Percentiles rank a stretch among this genome's conserved stretches.
Evolutionary conservation across 2,797 vertebrate genomes (phyloP).

Genomic region (Hydrolagus colliei): DNA sequence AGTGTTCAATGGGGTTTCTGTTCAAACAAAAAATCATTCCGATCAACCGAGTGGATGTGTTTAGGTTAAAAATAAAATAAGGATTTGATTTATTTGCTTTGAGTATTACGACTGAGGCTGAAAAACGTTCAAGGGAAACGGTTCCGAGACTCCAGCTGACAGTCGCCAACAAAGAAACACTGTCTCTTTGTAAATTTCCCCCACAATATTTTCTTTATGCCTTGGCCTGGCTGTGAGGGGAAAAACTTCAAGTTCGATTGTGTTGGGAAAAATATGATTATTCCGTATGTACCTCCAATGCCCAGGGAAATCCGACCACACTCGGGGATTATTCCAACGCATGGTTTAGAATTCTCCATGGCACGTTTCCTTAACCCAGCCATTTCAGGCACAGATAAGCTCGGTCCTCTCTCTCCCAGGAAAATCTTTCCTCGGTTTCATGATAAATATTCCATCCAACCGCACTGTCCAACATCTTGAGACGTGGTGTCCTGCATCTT

Average conservation of each 20-base stretch:
- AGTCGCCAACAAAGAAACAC: neutral
- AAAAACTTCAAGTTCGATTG: neutral
- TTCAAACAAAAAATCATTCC: neutral
- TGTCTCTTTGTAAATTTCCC: neutral
- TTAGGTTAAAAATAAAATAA: neutral
- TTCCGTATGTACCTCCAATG: neutral
- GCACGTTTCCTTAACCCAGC: too few species aligned
- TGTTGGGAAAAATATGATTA: conserved; percentile 3
- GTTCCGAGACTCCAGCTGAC: neutral
- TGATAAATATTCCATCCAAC: too few species aligned
- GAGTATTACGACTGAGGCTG: neutral
- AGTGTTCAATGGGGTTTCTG: too few species aligned
- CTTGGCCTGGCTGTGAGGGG: neutral
- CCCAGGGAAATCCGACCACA: neutral
- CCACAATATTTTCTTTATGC: neutral
- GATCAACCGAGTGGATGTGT: neutral
- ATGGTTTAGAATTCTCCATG: too few species aligned
- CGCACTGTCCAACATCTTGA: too few species aligned
- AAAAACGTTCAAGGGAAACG: neutral
- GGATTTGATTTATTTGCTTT: neutral
- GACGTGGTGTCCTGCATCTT: too few species aligned
- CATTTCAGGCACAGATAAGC: too few species aligned
- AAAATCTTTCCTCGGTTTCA: too few species aligned
- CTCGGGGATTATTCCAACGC: too few species aligned
- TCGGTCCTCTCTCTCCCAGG: too few species aligned